Evolutionary conservation across 1,140 invertebrate genomes (phyloP).

Genomic region (Cataglyphis hispanica): DNA sequence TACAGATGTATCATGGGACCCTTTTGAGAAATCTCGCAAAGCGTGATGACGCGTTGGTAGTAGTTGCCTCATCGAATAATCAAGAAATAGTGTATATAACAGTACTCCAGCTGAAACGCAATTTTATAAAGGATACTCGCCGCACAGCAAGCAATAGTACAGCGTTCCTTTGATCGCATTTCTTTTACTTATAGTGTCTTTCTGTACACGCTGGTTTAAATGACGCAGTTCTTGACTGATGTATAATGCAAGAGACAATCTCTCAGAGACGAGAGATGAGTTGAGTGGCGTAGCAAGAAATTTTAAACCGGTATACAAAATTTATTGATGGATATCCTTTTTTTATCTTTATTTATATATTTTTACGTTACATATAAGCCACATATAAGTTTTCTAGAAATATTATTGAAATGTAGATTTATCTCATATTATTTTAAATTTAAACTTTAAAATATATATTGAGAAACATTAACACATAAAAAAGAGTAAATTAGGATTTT

Average conservation of each 20-base stretch:
- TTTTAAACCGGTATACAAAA: not conserved
- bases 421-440: not conserved
- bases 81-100: constrained; percentile 1
- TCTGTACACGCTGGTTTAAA: not conserved
- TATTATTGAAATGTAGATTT: not conserved
- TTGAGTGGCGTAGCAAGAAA: not conserved
- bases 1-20: not conserved
- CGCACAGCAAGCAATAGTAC: not conserved
- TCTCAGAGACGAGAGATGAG: not conserved
- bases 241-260: constrained; percentile 14
- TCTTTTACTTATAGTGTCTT: constrained; percentile 1
- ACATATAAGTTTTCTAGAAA: not conserved
- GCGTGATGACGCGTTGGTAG: constrained; percentile 2
- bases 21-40: constrained; percentile 17
- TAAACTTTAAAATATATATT: not conserved
- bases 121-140: constrained; percentile 17
- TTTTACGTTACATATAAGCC: not conserved
- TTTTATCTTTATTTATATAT: constrained; percentile 11
- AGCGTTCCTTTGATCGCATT: constrained; percentile 15
- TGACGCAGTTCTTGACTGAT: constrained; percentile 32
- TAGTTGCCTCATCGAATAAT: constrained; percentile 28
- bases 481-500: not conserved
- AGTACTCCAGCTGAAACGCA: constrained; percentile 15
- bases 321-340: not conserved
- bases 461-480: not conserved